These are phyloP conservation scores for Didymodactylos carnosus DNA, from an alignment of 2,888 invertebrate species.

Conservation along the genomic window DNA sequence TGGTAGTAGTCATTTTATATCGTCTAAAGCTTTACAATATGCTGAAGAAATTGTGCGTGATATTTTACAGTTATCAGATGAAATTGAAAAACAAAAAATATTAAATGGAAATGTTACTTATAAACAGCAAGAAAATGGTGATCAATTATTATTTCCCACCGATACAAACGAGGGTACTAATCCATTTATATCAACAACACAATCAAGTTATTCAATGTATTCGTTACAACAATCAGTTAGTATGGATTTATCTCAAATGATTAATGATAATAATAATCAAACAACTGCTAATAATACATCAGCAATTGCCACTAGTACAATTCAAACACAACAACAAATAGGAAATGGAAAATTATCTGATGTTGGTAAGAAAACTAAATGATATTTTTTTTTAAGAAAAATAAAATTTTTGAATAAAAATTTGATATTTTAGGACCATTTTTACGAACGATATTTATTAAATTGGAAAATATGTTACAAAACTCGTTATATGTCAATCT, in stretches of 20 bases:
- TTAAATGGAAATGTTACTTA: neutral
- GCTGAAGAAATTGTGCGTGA: neutral
- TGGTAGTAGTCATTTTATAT: too few relatives aligned
- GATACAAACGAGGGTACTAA: too few relatives aligned
- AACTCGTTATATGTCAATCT: constrained; percentile 66
- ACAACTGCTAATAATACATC: neutral
- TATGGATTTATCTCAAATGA: neutral
- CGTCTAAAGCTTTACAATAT: too few relatives aligned
- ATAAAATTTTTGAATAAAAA: too few relatives aligned
- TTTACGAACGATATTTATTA: constrained; percentile 55
- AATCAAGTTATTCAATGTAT: neutral
- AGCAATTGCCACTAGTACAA: neutral
- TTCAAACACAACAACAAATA: neutral
- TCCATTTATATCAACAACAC: neutral
- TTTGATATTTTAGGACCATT: constrained; percentile 45
- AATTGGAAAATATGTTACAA: constrained; percentile 59
- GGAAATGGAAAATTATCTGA: neutral
- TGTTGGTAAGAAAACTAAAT: neutral
- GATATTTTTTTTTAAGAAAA: neutral
- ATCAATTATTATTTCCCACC: too few relatives aligned
- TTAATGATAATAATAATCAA: neutral
- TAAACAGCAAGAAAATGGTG: neutral
- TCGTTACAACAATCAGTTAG: neutral
- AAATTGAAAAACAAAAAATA: neutral
- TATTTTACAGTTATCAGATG: neutral